These are phyloP conservation scores for Pampus argenteus DNA, from an alignment of 2,797 vertebrate genomes.

Conservation along the genomic window DNA sequence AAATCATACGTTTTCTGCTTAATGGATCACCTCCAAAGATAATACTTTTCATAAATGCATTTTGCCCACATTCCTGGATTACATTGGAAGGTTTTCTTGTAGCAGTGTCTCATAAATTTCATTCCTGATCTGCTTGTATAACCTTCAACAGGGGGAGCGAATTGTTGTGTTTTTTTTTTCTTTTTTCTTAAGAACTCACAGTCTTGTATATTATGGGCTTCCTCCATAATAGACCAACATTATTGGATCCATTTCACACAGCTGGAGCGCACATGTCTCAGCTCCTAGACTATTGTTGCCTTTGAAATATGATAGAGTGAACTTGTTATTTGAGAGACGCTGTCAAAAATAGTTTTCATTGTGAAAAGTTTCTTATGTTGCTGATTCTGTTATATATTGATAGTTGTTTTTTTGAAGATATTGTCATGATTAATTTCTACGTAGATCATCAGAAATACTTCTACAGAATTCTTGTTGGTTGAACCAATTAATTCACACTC, in stretches of 20 bases:
- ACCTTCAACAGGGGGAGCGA: too few species aligned
- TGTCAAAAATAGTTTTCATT: conserved; percentile 28
- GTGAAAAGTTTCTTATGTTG: too few species aligned
- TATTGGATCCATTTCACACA: conserved; percentile 31
- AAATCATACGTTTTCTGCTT: background rate
- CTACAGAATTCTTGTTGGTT: conserved; percentile 33
- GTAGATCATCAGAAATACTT: conserved; percentile 48
- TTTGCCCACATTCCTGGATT: background rate
- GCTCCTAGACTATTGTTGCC: conserved; percentile 16
- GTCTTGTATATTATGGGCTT: background rate
- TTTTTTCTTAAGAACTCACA: conserved; percentile 14
- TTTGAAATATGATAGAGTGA: conserved; percentile 27
- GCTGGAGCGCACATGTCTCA: conserved; percentile 35
- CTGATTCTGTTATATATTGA: conserved; percentile 15
- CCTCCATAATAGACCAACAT: conserved; percentile 12
- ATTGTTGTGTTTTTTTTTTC: too few species aligned
- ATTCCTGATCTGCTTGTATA: conserved; percentile 6
- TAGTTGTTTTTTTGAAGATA: too few species aligned
- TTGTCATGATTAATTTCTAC: conserved; percentile 14
- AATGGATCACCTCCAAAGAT: conserved; percentile 29
- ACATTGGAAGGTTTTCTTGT: conserved; percentile 7
- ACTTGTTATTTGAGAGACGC: conserved; percentile 16
- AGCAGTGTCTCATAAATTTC: too few species aligned
- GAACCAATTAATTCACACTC: conserved; percentile 40
- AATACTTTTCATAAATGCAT: conserved; percentile 1